A percentile compares a stretch with the other conserved stretches of the same genome.
These are phyloP conservation scores for Bursaphelenchus okinawaensis DNA, from an alignment of 2,888 invertebrate genomes.

Conservation along the genomic window DNA sequence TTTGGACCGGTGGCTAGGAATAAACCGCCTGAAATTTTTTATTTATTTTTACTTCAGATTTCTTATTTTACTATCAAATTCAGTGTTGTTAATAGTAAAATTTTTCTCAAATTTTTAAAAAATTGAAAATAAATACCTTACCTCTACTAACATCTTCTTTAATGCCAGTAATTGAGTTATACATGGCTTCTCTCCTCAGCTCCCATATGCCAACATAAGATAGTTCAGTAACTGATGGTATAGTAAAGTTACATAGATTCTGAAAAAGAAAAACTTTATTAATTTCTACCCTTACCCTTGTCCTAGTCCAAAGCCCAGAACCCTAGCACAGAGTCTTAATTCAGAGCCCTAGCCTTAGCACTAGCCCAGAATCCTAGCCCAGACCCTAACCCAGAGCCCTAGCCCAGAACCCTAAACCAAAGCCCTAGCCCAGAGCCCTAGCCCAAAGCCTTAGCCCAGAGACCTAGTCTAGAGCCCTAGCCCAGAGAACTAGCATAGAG, in stretches of 20 bases:
- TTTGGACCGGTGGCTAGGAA: slow-evolving; percentile 10
- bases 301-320: too few relatives aligned
- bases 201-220: slow-evolving; percentile 4
- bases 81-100: background rate
- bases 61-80: background rate
- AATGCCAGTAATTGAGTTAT: slow-evolving; percentile 17
- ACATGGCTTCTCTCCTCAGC: slow-evolving; percentile 8
- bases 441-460: too few relatives aligned
- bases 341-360: too few relatives aligned
- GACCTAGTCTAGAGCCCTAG: too few relatives aligned
- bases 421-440: too few relatives aligned
- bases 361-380: too few relatives aligned
- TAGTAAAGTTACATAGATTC: background rate
- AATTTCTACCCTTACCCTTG: background rate
- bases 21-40: slow-evolving; percentile 4
- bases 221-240: background rate
- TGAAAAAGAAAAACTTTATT: background rate
- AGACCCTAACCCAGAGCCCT: too few relatives aligned
- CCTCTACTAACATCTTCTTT: slow-evolving; percentile 11
- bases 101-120: background rate
- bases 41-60: background rate
- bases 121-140: background rate
- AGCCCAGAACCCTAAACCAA: too few relatives aligned
- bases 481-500: too few relatives aligned
- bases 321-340: too few relatives aligned